These are phyloP conservation scores for Clupea harengus DNA, from an alignment of 2,113 vertebrate species.

Conservation along the genomic window DNA sequence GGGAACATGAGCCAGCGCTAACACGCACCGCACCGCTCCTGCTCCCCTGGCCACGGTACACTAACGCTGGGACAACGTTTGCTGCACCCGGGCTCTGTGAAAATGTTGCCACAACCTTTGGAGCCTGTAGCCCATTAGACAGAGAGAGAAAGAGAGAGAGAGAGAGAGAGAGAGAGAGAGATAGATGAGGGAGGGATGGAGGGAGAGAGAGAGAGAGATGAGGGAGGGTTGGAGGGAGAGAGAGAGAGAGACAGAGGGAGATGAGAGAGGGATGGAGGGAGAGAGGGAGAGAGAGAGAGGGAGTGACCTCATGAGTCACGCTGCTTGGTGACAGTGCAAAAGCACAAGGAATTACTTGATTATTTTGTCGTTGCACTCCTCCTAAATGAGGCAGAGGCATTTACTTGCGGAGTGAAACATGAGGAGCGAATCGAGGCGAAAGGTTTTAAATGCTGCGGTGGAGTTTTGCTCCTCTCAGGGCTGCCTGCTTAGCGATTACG, in stretches of 20 bases:
- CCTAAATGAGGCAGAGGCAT: background rate
- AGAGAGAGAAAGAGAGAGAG: background rate
- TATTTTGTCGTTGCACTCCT: background rate
- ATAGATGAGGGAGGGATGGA: background rate
- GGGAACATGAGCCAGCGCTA: constrained; percentile 30
- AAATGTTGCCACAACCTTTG: constrained; percentile 10
- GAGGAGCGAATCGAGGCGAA: constrained; percentile 9
- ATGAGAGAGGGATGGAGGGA: background rate
- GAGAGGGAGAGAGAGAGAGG: background rate
- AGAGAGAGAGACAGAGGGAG: background rate
- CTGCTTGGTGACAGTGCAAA: constrained; percentile 12
- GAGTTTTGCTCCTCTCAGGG: background rate
- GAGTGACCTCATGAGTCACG: background rate
- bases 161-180: background rate
- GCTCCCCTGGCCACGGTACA: background rate
- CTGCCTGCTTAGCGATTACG: background rate
- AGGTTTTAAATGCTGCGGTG: constrained; percentile 4
- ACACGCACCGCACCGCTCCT: background rate
- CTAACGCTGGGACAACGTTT: background rate
- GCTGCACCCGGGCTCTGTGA: background rate
- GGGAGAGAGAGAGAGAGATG: background rate
- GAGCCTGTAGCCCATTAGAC: constrained; percentile 6
- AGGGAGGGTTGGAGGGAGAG: background rate
- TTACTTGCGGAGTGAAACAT: background rate
- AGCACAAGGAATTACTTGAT: background rate